Evolutionary conservation across 2,113 vertebrate species (phyloP).

Genomic region (Odocoileus hemionus): DNA sequence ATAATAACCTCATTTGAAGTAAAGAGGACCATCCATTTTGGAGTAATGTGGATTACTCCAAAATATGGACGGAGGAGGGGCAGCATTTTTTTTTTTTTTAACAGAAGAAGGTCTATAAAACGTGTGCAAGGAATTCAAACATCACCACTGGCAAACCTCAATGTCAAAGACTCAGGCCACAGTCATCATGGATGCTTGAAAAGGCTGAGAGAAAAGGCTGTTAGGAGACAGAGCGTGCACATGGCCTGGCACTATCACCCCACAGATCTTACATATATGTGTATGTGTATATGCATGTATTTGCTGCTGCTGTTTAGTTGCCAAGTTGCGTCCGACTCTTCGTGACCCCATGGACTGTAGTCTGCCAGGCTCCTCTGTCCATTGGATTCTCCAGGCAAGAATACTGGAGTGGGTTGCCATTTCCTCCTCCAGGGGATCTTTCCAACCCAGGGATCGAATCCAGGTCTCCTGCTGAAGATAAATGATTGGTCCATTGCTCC

Average conservation of each 20-base stretch:
- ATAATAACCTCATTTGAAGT: background rate
- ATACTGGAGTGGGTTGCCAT: background rate
- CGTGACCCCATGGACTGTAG: background rate
- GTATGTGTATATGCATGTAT: background rate
- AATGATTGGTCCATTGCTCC: background rate
- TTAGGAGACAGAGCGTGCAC: background rate
- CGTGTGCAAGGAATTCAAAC: background rate
- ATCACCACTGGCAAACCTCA: background rate
- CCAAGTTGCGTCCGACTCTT: background rate
- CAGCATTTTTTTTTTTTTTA: background rate
- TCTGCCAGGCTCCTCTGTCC: background rate
- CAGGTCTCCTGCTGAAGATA: background rate
- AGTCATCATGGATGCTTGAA: background rate
- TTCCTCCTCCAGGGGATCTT: background rate
- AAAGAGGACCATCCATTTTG: too few species aligned
- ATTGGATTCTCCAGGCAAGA: background rate
- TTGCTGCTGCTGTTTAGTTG: background rate
- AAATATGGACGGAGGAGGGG: background rate
- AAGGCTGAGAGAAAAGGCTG: background rate
- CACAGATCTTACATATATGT: background rate
- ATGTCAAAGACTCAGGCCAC: background rate
- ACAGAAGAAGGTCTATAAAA: background rate
- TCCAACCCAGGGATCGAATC: background rate
- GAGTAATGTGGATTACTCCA: background rate
- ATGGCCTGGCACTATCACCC: fast-evolving